phyloP scores from a whole-genome alignment of 2,113 vertebrate species.

The Paracanthobrama guichenoti region DNA sequence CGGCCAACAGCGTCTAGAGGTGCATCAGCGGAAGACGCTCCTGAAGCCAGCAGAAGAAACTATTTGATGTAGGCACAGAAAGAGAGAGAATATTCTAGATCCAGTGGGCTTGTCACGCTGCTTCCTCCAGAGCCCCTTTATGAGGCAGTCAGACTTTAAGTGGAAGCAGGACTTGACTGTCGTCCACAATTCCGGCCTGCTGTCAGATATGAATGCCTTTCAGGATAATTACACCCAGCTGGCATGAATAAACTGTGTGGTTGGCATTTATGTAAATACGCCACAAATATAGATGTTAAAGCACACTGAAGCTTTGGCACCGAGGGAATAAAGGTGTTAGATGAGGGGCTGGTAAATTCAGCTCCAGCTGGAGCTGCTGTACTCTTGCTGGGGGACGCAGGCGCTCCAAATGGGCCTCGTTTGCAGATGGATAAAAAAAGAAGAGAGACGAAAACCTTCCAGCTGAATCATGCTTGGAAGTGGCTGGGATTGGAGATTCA shows the following conservation, averaged over 20 bases:
- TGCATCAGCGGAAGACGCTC: constrained; percentile 1
- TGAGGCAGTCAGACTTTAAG: constrained; percentile 11
- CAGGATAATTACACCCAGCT: constrained; percentile 40
- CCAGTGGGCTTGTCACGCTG: neutral
- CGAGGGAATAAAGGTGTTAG: constrained; percentile 18
- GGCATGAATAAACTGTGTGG: constrained; percentile 35
- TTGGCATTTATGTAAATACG: constrained; percentile 47
- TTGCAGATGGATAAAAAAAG: constrained; percentile 39
- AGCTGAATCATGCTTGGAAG: constrained; percentile 35
- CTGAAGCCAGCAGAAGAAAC: neutral
- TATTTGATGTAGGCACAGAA: neutral
- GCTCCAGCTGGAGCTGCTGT: constrained; percentile 39
- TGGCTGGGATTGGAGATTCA: constrained; percentile 1
- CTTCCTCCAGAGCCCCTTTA: constrained; percentile 13
- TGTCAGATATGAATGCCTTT: constrained; percentile 29
- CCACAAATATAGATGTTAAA: constrained; percentile 43
- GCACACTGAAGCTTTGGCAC: neutral
- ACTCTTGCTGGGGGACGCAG: constrained; percentile 25
- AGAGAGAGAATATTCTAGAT: constrained; percentile 11
- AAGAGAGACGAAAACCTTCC: constrained; percentile 30
- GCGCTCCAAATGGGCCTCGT: constrained; percentile 38
- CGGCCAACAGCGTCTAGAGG: constrained; percentile 23
- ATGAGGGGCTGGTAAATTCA: neutral
- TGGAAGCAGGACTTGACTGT: constrained; percentile 10
- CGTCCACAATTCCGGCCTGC: constrained; percentile 11